Evolutionary conservation across 2,113 vertebrate species (phyloP), one percentile per base, ranked within the genome.

Genomic region (Gambusia holbrooki): DNA sequence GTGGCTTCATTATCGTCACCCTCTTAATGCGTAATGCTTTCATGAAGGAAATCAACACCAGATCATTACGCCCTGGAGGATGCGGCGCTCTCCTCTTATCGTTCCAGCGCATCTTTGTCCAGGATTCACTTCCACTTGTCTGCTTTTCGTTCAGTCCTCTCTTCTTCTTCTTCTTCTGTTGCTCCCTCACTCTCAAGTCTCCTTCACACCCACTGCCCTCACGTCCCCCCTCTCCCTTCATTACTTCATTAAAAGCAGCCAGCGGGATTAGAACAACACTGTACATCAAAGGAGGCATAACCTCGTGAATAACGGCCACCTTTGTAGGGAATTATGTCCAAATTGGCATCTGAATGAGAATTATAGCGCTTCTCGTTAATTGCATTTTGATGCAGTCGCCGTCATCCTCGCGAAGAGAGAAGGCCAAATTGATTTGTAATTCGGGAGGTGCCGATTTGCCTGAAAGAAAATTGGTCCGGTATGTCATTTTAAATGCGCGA

Each of bases 1-100:
- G 64, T 60, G 77, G 88, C 79, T 88, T 91, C 90, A 91, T 93
- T 92, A 91, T 88, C 83, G 69, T 76, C 86, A 68, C 74, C 82
- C 77, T 83, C 83, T 89, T 88, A 88, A 92, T 84, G 82, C 65
- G 45, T 54, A 88, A 82, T 87, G 88, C 72, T 74, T 77, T 80
- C 71, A 80, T 87, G 67, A 86, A 88, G 83, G 85, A 86, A 89
- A 90, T 88, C 85, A 88, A 86, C 89, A 72, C 76, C 77, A 83
- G 80, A 89, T 91, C 86, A 90, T 90, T 87, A 91, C 76, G 79
- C 85, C 77, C 84, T 45, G 19, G 54, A 90, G 77, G 71, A 76
- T 62, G 51, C 61, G 25, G 11, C 40, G 0, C 19, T 66, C 69
- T 35, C 30, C 66, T 35, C 35, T 69, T n/a, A 71, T 79, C 51